Conservation (phyloP, 2,113 vertebrate species). For the Coturnix japonica region DNA sequence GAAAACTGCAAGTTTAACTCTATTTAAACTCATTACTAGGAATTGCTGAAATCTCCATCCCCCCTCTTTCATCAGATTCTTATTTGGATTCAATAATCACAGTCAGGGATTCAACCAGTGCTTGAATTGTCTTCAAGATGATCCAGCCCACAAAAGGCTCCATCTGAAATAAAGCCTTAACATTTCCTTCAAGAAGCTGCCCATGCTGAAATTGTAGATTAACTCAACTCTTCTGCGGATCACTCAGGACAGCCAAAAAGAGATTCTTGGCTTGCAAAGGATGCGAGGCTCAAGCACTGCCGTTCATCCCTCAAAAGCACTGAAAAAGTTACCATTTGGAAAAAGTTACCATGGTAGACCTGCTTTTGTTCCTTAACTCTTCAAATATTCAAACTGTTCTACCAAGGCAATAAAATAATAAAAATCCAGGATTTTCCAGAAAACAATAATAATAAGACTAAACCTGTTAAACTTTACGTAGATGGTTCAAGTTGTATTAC, state of each 20-base stretch:
- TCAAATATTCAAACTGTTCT: neutral
- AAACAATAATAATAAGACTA: neutral
- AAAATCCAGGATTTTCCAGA: neutral
- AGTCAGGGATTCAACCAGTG: neutral
- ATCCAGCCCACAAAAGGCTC: neutral
- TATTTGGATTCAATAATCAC: neutral
- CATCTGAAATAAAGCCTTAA: neutral
- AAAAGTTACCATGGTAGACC: neutral
- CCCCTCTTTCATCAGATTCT: neutral
- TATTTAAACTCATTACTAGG: neutral
- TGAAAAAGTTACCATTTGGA: neutral
- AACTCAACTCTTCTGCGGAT: neutral
- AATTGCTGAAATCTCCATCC: neutral
- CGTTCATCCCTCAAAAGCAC: neutral
- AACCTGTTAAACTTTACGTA: neutral
- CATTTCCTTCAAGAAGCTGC: neutral
- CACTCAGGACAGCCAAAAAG: neutral
- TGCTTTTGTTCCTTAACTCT: neutral
- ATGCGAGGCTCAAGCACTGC: neutral
- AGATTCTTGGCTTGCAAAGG: neutral
- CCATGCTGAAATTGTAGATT: accelerated
- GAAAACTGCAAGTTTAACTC: neutral
- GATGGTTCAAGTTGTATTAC: neutral
- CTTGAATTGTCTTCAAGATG: neutral
- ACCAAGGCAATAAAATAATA: neutral